These are phyloP conservation scores for Agonopterix heracliana DNA, from an alignment of 2,888 invertebrate species.

Conservation along the genomic window DNA sequence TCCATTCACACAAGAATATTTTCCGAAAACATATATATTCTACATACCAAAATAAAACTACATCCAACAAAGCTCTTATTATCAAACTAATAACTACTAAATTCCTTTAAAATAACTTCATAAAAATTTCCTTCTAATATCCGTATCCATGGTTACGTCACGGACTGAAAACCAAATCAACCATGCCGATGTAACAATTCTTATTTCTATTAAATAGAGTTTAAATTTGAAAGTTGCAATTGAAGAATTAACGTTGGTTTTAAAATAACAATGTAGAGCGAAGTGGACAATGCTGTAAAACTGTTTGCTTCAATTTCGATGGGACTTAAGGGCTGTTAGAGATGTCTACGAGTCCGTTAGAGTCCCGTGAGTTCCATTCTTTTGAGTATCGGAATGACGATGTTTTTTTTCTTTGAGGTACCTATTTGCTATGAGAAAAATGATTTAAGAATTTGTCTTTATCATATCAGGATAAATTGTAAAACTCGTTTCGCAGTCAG, in stretches of 20 bases:
- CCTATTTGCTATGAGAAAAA: no score
- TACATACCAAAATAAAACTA: background rate
- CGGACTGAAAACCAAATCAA: slow-evolving; percentile 33
- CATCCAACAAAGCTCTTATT: background rate
- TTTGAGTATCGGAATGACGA: no score
- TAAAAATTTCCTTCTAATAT: slow-evolving; percentile 26
- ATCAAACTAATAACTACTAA: slow-evolving; percentile 16
- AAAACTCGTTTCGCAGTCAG: no score
- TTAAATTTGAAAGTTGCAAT: background rate
- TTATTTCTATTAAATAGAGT: background rate
- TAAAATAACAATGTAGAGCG: slow-evolving; percentile 49
- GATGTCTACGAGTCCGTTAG: slow-evolving; percentile 55
- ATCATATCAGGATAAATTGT: no score
- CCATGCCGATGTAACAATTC: background rate
- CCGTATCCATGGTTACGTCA: slow-evolving; percentile 60
- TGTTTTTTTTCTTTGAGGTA: no score
- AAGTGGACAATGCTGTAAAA: slow-evolving; percentile 66
- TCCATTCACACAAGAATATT: background rate
- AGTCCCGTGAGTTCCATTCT: slow-evolving; percentile 17
- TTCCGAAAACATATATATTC: background rate
- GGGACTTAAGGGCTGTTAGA: slow-evolving; percentile 67
- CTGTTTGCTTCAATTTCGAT: slow-evolving; percentile 63
- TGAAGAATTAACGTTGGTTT: slow-evolving; percentile 25
- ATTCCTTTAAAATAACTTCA: slow-evolving; percentile 7
- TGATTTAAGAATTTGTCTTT: no score